These are phyloP conservation scores for Drosophila vallismaia DNA, from an alignment of 2,888 invertebrate species.

Conservation along the genomic window DNA sequence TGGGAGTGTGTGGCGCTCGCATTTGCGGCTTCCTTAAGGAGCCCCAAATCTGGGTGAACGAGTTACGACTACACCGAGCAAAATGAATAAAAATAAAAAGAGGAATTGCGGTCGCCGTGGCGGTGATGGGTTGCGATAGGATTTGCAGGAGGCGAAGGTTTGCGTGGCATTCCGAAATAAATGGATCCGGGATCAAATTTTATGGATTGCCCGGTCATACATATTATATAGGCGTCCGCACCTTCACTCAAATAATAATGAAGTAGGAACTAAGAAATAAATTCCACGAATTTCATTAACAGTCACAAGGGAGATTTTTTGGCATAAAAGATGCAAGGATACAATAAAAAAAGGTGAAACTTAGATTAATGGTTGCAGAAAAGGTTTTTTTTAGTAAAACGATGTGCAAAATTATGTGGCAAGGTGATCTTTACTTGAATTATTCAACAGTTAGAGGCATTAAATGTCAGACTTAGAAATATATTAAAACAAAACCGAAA, in stretches of 20 bases:
- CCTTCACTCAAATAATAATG: conserved; percentile 26
- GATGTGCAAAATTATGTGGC: background rate
- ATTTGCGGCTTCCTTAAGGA: conserved; percentile 63
- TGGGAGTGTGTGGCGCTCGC: conserved; percentile 12
- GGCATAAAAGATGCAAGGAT: background rate
- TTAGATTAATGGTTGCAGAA: background rate
- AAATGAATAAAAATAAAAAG: conserved; percentile 49
- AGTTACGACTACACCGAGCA: conserved; percentile 65
- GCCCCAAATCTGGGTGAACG: conserved; percentile 46
- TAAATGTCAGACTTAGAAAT: background rate
- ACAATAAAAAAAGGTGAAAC: background rate
- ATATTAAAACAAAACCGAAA: too few relatives aligned
- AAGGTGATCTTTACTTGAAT: background rate
- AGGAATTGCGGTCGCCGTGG: conserved; percentile 35
- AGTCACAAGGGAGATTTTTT: background rate
- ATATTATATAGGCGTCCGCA: conserved; percentile 15
- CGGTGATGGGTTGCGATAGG: conserved; percentile 38
- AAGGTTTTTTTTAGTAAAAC: background rate
- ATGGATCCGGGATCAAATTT: conserved; percentile 53
- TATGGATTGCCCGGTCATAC: conserved; percentile 62
- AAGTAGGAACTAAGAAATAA: conserved; percentile 35
- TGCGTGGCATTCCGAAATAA: conserved; percentile 53
- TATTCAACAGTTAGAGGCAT: background rate
- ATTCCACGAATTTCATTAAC: conserved; percentile 34
- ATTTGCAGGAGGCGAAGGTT: conserved; percentile 52